Evolutionary conservation across 2,113 vertebrate species (phyloP), one percentile per base, ranked within the genome.

Genomic region (Capra hircus): DNA sequence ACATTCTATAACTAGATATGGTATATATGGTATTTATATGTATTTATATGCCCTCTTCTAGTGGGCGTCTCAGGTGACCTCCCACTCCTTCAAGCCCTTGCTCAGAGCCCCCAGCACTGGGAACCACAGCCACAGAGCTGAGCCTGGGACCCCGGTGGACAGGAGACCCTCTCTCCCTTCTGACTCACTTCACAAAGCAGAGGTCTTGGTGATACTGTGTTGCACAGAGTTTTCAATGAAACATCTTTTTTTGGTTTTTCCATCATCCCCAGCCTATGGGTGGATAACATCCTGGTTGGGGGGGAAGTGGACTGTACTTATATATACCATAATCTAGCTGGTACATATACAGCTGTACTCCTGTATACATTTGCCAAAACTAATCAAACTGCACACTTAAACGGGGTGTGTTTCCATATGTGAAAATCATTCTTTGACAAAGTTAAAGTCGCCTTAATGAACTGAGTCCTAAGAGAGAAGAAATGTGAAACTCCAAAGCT

Each of bases 251-350:
- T 3, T 2, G 43, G 53, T n/a, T 36, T 77, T n/a, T 10, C 71
- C 21, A 28, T 48, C 19, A 23, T 50, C 48, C 48, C 15, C 80
- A 12, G 59, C 33, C 53, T 8, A 21, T 0, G 10, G 30, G 6
- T 13, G 53, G 74, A 43, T 40, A 21, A 13, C 43, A 45, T 28
- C 77, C 55, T 60, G 67, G 21, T 3, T 28, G 28, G 13, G 8
- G 28, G 36, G 25, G 3, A 4, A n/a, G 5, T 2, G 1, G 30
- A 15, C 33, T 3, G 1, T 5, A 13, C 3, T 60, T 10, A 27
- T 43, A 19, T 67, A 36, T 11, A 36, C 64, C 64, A 21, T 21
- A 36, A 67, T 36, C 33, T 36, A 21, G 64, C 36, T 36, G 8
- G n/a, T 21, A 67, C n/a, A 36, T 36, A n/a, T n/a, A 67, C 33